phyloP scores from a whole-genome alignment of 92 coral and sea anemone species.

The Bergia sp. region DNA sequence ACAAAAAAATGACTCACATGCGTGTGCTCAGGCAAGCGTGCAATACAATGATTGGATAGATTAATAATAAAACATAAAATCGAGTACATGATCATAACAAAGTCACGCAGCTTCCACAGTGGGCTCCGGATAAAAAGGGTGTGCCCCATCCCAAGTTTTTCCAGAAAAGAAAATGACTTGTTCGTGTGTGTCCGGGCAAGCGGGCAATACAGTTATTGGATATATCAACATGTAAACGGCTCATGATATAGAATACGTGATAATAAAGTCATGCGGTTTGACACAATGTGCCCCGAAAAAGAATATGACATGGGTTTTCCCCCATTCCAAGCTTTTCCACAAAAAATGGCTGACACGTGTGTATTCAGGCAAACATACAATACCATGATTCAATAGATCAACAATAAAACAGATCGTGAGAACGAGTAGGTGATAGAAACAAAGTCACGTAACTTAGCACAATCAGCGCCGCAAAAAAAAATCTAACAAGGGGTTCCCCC shows the following conservation, averaged over 20 bases:
- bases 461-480: neutral
- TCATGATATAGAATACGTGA: neutral
- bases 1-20: too few species aligned
- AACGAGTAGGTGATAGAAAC: neutral
- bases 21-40: too few species aligned
- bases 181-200: neutral
- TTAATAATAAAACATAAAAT: too few species aligned
- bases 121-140: neutral
- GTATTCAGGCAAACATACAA: too few species aligned
- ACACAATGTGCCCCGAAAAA: neutral
- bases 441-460: neutral
- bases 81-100: too few species aligned
- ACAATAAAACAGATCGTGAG: neutral
- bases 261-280: neutral
- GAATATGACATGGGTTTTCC: neutral
- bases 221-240: neutral
- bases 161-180: neutral
- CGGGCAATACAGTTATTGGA: neutral
- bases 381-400: too few species aligned
- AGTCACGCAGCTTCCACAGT: too few species aligned
- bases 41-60: too few species aligned
- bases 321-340: too few species aligned
- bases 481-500: neutral
- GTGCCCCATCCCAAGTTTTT: neutral
- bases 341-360: too few species aligned